Evolutionary conservation across 2,113 vertebrate genomes (phyloP).

Genomic region (Myrmecophaga tridactyla): DNA sequence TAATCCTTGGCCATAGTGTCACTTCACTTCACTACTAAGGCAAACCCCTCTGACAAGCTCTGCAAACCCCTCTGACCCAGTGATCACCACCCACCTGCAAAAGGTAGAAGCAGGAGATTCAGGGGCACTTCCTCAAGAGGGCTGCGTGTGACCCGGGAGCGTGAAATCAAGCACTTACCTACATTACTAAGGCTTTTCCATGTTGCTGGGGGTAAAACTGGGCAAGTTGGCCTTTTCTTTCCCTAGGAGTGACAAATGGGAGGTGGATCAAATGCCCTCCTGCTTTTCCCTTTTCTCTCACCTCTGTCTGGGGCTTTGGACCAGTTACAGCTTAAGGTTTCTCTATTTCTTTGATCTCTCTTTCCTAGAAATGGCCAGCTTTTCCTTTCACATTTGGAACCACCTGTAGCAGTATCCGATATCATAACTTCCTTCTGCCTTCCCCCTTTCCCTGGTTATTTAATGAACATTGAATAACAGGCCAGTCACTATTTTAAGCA

Average conservation of each 20-base stretch:
- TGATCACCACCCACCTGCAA: neutral
- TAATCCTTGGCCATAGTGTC: neutral
- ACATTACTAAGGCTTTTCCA: neutral
- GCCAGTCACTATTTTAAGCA: neutral
- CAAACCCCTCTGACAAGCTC: neutral
- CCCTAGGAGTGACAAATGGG: no score
- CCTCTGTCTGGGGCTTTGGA: neutral
- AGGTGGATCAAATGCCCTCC: neutral
- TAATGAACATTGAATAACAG: neutral
- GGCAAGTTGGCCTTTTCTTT: neutral
- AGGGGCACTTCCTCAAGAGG: accelerated
- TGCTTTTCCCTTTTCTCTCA: neutral
- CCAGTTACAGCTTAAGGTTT: neutral
- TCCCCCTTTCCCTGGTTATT: neutral
- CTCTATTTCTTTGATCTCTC: neutral
- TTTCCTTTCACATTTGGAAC: neutral
- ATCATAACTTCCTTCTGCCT: neutral
- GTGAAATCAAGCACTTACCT: neutral
- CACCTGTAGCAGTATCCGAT: neutral
- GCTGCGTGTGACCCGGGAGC: neutral
- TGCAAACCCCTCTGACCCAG: neutral
- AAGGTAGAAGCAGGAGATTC: neutral
- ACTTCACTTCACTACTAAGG: neutral
- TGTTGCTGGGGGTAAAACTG: neutral
- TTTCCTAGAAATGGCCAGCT: neutral